Conservation (phyloP, 2,888 invertebrate genomes). For the Drosophila kambysellisi region DNA sequence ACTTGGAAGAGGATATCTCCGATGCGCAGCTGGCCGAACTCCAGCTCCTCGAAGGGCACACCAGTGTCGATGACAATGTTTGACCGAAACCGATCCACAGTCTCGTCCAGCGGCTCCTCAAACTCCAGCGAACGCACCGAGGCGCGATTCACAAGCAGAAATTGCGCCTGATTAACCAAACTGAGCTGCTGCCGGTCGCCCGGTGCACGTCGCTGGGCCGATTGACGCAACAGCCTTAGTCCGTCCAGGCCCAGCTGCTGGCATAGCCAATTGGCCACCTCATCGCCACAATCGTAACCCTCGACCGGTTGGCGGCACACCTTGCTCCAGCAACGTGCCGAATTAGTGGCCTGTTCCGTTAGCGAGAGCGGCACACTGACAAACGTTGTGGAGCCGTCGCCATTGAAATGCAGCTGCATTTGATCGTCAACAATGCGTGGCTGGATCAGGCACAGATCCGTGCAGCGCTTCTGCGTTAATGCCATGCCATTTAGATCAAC, state of each 20-base stretch:
- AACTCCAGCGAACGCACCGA: conserved; percentile 91
- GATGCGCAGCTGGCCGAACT: conserved; percentile 89
- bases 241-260: conserved; percentile 89
- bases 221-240: conserved; percentile 89
- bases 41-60: conserved; percentile 91
- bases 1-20: conserved; percentile 88
- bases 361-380: conserved; percentile 87
- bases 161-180: conserved; percentile 94
- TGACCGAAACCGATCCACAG: conserved; percentile 94
- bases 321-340: conserved; percentile 90
- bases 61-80: conserved; percentile 93
- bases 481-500: conserved; percentile 92
- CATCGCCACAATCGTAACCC: conserved; percentile 94
- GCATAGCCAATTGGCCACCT: conserved; percentile 92
- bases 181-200: conserved; percentile 85
- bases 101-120: conserved; percentile 86
- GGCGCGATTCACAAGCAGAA: conserved; percentile 91
- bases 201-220: conserved; percentile 71
- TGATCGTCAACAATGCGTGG: conserved; percentile 89
- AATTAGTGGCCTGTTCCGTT: conserved; percentile 59
- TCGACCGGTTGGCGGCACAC: conserved; percentile 93
- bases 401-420: conserved; percentile 88
- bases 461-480: conserved; percentile 94
- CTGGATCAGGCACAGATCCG: conserved; percentile 91
- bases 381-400: conserved; percentile 70